phyloP scores from a whole-genome alignment of 2,888 invertebrate genomes.

The Auanema freiburgensis region DNA sequence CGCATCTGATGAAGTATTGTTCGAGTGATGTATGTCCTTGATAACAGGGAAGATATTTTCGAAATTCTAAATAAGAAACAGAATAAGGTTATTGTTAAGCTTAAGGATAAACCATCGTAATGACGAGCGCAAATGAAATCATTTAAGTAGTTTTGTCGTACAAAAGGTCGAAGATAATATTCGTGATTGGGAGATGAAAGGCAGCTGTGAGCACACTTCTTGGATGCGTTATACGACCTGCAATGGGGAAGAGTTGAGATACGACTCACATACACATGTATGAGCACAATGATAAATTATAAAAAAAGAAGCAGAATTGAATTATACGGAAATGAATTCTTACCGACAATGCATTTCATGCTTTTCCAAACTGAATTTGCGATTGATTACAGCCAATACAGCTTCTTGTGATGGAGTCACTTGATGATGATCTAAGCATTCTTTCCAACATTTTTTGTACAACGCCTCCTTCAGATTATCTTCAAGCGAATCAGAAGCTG shows the following conservation, averaged over 20 bases:
- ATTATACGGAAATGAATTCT: too few species aligned
- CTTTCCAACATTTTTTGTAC: conserved; percentile 21
- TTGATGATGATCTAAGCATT: conserved; percentile 8
- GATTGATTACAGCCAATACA: conserved; percentile 19
- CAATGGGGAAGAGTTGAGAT: too few species aligned
- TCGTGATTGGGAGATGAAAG: conserved; percentile 20
- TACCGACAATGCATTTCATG: conserved; percentile 19
- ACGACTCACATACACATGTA: too few species aligned
- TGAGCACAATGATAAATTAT: too few species aligned
- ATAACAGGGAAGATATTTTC: conserved; percentile 20
- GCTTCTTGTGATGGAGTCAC: conserved; percentile 9
- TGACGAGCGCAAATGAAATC: conserved; percentile 21
- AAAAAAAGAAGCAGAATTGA: too few species aligned
- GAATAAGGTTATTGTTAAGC: background rate
- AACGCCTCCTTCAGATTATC: conserved; percentile 15
- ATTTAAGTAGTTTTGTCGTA: conserved; percentile 19
- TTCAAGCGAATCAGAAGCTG: conserved; percentile 2
- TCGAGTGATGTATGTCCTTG: conserved; percentile 19
- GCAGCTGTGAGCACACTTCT: conserved; percentile 17
- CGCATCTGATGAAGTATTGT: conserved; percentile 21
- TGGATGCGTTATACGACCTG: conserved; percentile 14
- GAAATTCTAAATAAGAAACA: conserved; percentile 15
- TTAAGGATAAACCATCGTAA: conserved; percentile 13
- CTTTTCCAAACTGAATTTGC: conserved; percentile 11
- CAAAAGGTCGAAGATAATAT: conserved; percentile 20